Evolutionary conservation across 2,113 vertebrate species (phyloP).

Genomic region (Tretioscincus oriximinensis): DNA sequence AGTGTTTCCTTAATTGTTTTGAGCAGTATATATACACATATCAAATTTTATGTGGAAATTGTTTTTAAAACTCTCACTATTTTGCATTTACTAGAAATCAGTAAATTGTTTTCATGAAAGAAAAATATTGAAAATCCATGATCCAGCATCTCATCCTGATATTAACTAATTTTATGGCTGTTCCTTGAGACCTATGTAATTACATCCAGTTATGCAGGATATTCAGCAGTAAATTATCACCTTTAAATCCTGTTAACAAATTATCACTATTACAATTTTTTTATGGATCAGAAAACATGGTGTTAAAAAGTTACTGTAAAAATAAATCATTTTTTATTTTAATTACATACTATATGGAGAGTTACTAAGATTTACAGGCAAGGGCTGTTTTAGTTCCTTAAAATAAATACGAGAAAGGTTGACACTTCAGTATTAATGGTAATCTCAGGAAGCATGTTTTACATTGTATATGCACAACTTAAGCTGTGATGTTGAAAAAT

Average conservation of each 20-base stretch:
- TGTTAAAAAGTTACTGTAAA: constrained; percentile 11
- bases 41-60: too few species aligned
- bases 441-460: background rate
- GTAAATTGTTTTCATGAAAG: background rate
- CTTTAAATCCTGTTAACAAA: constrained; percentile 17
- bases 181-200: background rate
- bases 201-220: background rate
- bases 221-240: background rate
- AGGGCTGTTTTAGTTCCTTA: background rate
- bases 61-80: background rate
- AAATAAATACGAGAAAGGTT: constrained; percentile 22
- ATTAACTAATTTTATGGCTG: background rate
- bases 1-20: too few species aligned
- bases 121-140: background rate
- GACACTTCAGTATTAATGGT: background rate
- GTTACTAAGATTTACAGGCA: background rate
- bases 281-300: background rate
- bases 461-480: background rate
- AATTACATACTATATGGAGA: background rate
- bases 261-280: constrained; percentile 14
- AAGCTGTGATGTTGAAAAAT: background rate
- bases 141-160: background rate
- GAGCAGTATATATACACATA: too few species aligned
- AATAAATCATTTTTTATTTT: background rate
- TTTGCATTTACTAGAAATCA: background rate